A percentile compares a stretch with the other conserved stretches of the same genome.
phyloP scores from a whole-genome alignment of 2,797 vertebrate genomes.

The Odontamblyopus lacepedii region DNA sequence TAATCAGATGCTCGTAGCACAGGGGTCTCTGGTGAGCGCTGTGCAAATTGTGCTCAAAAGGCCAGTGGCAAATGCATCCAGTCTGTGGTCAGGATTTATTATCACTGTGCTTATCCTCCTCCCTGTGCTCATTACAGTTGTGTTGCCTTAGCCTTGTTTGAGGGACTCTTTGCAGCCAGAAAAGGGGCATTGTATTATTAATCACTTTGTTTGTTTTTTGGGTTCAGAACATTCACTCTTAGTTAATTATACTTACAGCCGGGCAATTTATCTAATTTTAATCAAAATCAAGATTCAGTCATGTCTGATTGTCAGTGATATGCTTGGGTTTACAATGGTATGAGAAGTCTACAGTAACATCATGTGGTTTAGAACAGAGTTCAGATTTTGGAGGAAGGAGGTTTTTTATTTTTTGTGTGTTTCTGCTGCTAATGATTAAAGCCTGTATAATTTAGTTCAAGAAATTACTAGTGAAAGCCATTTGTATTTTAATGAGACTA shows the following conservation, averaged over 20 bases:
- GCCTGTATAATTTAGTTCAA: too few relatives aligned
- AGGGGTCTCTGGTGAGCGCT: slow-evolving; percentile 48
- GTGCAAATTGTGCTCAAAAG: slow-evolving; percentile 68
- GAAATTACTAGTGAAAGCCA: too few relatives aligned
- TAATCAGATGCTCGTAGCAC: slow-evolving; percentile 36
- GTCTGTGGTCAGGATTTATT: slow-evolving; percentile 33
- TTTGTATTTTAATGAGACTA: too few relatives aligned
- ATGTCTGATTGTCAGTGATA: too few relatives aligned
- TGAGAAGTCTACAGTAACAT: too few relatives aligned
- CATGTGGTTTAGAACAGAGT: too few relatives aligned
- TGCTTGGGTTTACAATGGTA: too few relatives aligned
- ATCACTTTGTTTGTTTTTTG: slow-evolving; percentile 8
- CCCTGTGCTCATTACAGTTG: slow-evolving; percentile 29
- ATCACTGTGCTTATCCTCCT: slow-evolving; percentile 28
- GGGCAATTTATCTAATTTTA: too few relatives aligned
- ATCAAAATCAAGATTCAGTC: too few relatives aligned
- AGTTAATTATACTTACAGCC: slow-evolving; percentile 1
- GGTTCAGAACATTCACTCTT: slow-evolving; percentile 11
- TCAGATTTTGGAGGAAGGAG: too few relatives aligned
- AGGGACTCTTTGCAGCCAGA: slow-evolving; percentile 31
- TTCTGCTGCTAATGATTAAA: too few relatives aligned
- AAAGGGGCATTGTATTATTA: slow-evolving; percentile 13
- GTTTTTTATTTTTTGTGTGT: too few relatives aligned
- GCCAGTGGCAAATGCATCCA: slow-evolving; percentile 37
- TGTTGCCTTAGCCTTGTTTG: slow-evolving; percentile 45